Percentiles rank a stretch among this genome's conserved stretches.
phyloP scores from a whole-genome alignment of 1,140 invertebrate genomes.

The Neocloeon triangulifer region DNA sequence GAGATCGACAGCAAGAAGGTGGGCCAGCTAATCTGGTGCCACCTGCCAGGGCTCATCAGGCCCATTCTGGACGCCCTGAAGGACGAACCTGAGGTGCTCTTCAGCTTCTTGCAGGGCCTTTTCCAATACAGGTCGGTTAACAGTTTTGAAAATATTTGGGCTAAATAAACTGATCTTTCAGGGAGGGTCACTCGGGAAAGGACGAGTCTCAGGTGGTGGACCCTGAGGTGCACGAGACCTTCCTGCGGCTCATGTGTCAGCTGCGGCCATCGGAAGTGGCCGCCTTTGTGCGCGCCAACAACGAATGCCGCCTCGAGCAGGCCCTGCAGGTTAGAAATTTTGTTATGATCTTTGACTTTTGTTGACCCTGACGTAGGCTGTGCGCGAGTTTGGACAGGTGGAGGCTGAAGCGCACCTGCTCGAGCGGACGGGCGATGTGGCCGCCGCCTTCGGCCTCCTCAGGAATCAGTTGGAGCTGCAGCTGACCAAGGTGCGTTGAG shows the following conservation, averaged over 20 bases:
- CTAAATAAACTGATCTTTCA: slow-evolving; percentile 2
- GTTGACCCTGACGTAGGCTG: too few relatives aligned
- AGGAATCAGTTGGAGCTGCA: too few relatives aligned
- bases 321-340: slow-evolving; percentile 18
- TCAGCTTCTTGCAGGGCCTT: slow-evolving; percentile 34
- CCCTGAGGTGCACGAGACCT: slow-evolving; percentile 27
- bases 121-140: slow-evolving; percentile 23
- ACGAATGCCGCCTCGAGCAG: slow-evolving; percentile 22
- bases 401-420: too few relatives aligned
- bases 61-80: slow-evolving; percentile 15
- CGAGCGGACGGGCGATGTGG: too few relatives aligned
- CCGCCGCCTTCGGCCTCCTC: too few relatives aligned
- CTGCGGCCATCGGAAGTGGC: slow-evolving; percentile 25
- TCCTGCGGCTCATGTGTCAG: slow-evolving; percentile 44
- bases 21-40: slow-evolving; percentile 12
- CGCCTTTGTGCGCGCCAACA: slow-evolving; percentile 18
- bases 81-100: slow-evolving; percentile 23
- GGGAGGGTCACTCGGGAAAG: slow-evolving; percentile 14
- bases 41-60: slow-evolving; percentile 11
- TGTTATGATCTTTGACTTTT: too few relatives aligned
- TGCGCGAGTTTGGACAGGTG: too few relatives aligned
- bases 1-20: slow-evolving; percentile 20
- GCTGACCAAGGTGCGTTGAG: too few relatives aligned
- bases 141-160: background rate
- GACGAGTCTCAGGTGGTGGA: slow-evolving; percentile 25